A percentile compares a stretch with the other conserved stretches of the same genome.
phyloP scores from a whole-genome alignment of 1,140 invertebrate species.

The Melipona quadrifasciata region DNA sequence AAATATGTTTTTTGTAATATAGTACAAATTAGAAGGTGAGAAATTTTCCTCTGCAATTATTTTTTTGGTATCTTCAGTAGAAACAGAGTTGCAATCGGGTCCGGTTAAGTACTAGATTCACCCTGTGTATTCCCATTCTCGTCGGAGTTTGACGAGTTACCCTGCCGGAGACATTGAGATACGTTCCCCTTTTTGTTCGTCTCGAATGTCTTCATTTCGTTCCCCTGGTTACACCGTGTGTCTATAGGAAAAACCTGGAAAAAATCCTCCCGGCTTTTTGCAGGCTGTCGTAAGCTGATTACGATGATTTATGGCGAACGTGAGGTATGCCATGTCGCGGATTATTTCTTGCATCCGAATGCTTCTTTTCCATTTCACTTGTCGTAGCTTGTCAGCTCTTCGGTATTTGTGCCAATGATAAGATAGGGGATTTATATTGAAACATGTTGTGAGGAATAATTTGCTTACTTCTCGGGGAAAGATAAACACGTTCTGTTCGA shows the following conservation, averaged over 20 bases:
- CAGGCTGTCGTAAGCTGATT: constrained; percentile 56
- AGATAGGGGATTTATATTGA: neutral
- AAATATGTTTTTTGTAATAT: no score
- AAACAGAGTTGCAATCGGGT: no score
- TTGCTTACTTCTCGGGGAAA: neutral
- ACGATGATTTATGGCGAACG: constrained; percentile 53
- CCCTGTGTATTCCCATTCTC: neutral
- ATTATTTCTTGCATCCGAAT: neutral
- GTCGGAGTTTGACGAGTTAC: neutral
- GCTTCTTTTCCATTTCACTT: neutral
- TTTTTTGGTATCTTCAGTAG: no score
- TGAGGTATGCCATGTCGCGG: constrained; percentile 14
- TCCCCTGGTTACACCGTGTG: neutral
- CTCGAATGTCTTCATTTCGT: constrained; percentile 51
- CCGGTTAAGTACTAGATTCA: no score
- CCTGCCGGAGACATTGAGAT: constrained; percentile 5
- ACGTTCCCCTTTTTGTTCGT: constrained; percentile 11
- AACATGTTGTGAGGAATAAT: neutral
- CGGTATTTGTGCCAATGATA: neutral
- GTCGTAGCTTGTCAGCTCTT: neutral
- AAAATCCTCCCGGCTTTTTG: constrained; percentile 45
- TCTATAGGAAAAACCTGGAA: constrained; percentile 17
- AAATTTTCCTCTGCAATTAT: no score
- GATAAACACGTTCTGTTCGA: no score
- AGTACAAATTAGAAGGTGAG: no score